These are phyloP conservation scores for Pelagia noctiluca DNA, from an alignment of 30 jellyfish, hydroid and myxozoan genomes.

Conservation along the genomic window DNA sequence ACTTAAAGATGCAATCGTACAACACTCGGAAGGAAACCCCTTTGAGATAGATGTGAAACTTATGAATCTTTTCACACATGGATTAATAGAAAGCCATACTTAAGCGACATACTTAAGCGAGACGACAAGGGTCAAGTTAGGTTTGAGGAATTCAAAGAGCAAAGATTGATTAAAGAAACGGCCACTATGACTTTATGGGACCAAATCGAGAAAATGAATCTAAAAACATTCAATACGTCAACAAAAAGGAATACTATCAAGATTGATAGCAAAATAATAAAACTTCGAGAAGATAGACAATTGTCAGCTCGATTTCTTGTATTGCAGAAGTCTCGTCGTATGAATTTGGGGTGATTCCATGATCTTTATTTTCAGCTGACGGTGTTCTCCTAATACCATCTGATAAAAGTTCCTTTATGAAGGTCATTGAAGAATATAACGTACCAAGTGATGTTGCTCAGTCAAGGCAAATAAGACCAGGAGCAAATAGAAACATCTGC, in stretches of 20 bases:
- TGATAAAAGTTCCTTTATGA: too few species aligned
- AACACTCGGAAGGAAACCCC: slow-evolving; percentile 5
- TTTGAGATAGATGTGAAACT: not conserved
- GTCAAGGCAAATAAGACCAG: slow-evolving; percentile 6
- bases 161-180: not conserved
- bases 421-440: not conserved
- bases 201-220: not conserved
- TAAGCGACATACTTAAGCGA: not conserved
- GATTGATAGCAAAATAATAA: not conserved
- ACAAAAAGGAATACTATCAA: not conserved
- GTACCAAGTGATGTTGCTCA: slow-evolving; percentile 4
- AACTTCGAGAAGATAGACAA: not conserved
- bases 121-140: slow-evolving; percentile 5
- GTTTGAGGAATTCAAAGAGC: slow-evolving; percentile 2
- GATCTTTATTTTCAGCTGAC: slow-evolving; percentile 1
- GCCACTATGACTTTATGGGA: slow-evolving; percentile 6
- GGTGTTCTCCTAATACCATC: slow-evolving; percentile 6
- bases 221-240: not conserved
- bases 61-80: not conserved
- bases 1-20: slow-evolving; percentile 3
- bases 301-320: not conserved
- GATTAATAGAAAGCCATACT: not conserved
- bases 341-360: not conserved
- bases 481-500: slow-evolving; percentile 2
- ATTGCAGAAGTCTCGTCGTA: slow-evolving; percentile 1